These are phyloP conservation scores for Napeogenes sylphis DNA, from an alignment of 2,888 invertebrate genomes.

Conservation along the genomic window DNA sequence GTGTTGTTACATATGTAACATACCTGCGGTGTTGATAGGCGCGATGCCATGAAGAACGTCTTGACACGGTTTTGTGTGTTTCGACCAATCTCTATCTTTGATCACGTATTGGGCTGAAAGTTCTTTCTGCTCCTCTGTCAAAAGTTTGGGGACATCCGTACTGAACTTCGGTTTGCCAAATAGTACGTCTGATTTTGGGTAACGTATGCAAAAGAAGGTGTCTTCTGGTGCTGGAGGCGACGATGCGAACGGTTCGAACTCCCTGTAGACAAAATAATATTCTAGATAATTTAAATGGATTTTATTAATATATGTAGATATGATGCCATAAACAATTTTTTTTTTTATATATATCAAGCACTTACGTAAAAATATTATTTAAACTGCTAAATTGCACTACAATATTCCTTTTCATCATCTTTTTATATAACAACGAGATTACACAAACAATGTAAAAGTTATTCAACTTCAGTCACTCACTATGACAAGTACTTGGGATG, in stretches of 20 bases:
- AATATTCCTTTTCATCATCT: constrained; percentile 64
- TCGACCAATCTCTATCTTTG: constrained; percentile 76
- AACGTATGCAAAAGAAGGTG: constrained; percentile 83
- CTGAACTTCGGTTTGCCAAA: constrained; percentile 53
- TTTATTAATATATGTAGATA: background rate
- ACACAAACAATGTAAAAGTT: background rate
- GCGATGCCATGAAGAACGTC: constrained; percentile 76
- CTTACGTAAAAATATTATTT: constrained; percentile 61
- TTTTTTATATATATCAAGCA: constrained; percentile 22
- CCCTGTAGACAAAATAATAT: constrained; percentile 49
- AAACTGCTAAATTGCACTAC: constrained; percentile 57
- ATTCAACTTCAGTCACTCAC: background rate
- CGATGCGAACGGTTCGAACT: constrained; percentile 67
- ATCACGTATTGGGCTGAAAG: constrained; percentile 46
- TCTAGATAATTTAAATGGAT: background rate
- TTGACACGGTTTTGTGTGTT: constrained; percentile 83
- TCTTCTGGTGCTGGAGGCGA: constrained; percentile 87
- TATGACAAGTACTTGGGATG: constrained; percentile 8
- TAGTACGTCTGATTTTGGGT: constrained; percentile 71
- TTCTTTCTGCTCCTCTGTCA: constrained; percentile 48
- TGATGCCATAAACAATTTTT: too few species aligned
- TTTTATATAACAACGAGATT: constrained; percentile 28
- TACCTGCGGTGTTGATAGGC: constrained; percentile 65
- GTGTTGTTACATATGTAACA: constrained; percentile 18
- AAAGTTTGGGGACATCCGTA: constrained; percentile 43